These are phyloP conservation scores for Chelonus formosanus DNA, from an alignment of 2,888 invertebrate genomes.

Conservation along the genomic window DNA sequence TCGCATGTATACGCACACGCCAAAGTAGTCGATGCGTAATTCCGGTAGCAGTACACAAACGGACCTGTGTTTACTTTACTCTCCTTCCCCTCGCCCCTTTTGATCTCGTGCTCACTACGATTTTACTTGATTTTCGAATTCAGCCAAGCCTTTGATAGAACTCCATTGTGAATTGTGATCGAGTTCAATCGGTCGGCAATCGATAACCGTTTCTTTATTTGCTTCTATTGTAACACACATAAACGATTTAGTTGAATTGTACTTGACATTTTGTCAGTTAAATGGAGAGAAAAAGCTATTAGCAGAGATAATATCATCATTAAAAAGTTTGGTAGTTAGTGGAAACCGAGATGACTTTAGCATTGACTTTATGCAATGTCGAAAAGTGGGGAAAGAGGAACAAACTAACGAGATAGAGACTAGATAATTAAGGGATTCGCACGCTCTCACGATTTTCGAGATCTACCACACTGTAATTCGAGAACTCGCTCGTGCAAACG, in stretches of 20 bases:
- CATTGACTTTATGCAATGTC: neutral
- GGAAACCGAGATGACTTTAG: neutral
- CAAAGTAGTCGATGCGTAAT: slow-evolving; percentile 41
- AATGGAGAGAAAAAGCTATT: neutral
- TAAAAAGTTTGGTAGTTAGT: too few species aligned
- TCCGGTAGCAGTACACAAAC: slow-evolving; percentile 32
- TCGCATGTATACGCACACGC: slow-evolving; percentile 21
- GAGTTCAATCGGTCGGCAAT: slow-evolving; percentile 4
- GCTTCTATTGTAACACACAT: neutral
- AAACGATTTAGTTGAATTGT: neutral
- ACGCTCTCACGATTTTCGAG: slow-evolving; percentile 3
- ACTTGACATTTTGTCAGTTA: neutral
- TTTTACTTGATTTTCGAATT: slow-evolving; percentile 2
- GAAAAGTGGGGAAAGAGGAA: neutral
- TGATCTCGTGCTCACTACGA: neutral
- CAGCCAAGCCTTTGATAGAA: slow-evolving; percentile 11
- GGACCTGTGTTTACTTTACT: slow-evolving; percentile 26
- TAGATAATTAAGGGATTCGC: slow-evolving; percentile 15
- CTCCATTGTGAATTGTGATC: neutral
- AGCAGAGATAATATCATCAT: too few species aligned
- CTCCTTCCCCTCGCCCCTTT: slow-evolving; percentile 3
- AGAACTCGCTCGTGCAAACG: slow-evolving; percentile 18
- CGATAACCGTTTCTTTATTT: slow-evolving; percentile 1
- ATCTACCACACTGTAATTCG: slow-evolving; percentile 23
- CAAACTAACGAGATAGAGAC: neutral